Percentiles rank a stretch among this genome's conserved stretches.
phyloP scores from a whole-genome alignment of 1,140 invertebrate species.

The Drosophila watanabei region DNA sequence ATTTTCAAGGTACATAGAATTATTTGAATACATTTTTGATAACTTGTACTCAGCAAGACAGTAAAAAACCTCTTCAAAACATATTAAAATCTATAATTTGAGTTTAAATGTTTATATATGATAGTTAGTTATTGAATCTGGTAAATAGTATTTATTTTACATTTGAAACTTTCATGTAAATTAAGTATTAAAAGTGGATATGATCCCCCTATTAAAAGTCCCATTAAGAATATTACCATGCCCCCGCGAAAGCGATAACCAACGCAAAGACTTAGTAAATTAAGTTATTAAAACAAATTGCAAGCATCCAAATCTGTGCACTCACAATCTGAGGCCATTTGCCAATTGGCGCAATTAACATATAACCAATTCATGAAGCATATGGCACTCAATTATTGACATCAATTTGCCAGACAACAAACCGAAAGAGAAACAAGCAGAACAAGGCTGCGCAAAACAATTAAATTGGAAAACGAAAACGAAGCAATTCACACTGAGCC shows the following conservation, averaged over 20 bases:
- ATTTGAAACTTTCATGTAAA: neutral
- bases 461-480: constrained; percentile 24
- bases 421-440: constrained; percentile 25
- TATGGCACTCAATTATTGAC: constrained; percentile 53
- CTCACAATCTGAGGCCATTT: constrained; percentile 32
- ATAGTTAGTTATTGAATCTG: neutral
- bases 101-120: too few species aligned
- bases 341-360: constrained; percentile 45
- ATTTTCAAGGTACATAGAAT: neutral
- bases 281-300: constrained; percentile 8
- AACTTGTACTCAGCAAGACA: neutral
- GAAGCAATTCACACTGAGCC: constrained; percentile 43
- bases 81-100: too few species aligned
- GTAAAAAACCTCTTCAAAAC: neutral
- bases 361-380: constrained; percentile 36
- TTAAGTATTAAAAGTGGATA: neutral
- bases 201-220: too few species aligned
- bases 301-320: constrained; percentile 19
- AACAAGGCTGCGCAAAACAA: constrained; percentile 23
- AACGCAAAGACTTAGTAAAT: neutral
- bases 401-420: constrained; percentile 51
- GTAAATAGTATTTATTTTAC: neutral
- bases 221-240: neutral
- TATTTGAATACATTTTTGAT: neutral
- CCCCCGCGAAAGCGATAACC: too few species aligned